Evolutionary conservation across 2,797 vertebrate species (phyloP).

Genomic region (Micropoecilia bifurca): DNA sequence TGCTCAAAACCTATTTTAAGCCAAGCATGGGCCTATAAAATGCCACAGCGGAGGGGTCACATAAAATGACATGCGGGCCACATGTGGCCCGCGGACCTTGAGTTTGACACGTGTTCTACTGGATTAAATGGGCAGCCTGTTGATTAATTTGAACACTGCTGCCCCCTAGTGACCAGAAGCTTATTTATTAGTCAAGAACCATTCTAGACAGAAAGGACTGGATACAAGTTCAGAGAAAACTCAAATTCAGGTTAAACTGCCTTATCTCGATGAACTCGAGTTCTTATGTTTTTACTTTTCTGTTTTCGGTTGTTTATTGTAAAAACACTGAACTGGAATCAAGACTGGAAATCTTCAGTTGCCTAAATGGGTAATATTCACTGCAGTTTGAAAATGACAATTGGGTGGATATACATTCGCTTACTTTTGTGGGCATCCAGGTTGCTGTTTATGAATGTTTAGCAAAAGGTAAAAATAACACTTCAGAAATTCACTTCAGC

Average conservation of each 20-base stretch:
- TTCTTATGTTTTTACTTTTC: neutral
- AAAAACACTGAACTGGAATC: neutral
- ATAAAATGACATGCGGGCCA: no score
- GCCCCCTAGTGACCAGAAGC: no score
- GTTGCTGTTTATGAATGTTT: slow-evolving; percentile 16
- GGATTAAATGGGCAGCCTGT: no score
- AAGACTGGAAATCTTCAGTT: neutral
- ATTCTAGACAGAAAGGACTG: neutral
- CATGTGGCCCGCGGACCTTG: no score
- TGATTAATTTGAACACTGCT: no score
- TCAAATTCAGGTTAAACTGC: neutral
- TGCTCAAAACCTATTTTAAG: no score
- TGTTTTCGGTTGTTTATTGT: neutral
- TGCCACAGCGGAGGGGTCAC: no score
- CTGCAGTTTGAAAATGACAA: neutral
- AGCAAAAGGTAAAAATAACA: slow-evolving; percentile 3
- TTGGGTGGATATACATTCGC: slow-evolving; percentile 17
- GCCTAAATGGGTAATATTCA: no score
- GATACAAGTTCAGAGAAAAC: neutral
- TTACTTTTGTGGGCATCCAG: slow-evolving; percentile 23
- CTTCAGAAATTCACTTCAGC: slow-evolving; percentile 13
- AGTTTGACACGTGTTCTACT: no score
- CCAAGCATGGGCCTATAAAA: no score
- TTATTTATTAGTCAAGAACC: no score
- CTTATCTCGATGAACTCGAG: neutral